These are phyloP conservation scores for Pelochelys cantorii DNA, from an alignment of 2,797 vertebrate genomes.

Conservation along the genomic window DNA sequence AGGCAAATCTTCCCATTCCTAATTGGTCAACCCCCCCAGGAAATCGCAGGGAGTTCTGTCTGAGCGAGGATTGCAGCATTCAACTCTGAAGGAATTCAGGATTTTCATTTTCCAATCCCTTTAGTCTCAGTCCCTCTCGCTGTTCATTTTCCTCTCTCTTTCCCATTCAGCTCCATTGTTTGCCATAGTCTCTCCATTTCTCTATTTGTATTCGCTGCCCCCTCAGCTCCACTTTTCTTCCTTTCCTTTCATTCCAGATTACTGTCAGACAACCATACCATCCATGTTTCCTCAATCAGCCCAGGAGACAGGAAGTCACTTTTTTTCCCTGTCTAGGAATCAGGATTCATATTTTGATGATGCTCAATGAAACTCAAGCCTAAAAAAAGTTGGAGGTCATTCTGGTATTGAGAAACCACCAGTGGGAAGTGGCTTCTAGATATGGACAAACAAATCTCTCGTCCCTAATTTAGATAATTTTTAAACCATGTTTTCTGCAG, in stretches of 20 bases:
- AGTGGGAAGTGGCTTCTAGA: background rate
- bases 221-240: background rate
- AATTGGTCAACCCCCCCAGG: background rate
- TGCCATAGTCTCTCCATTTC: background rate
- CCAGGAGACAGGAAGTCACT: background rate
- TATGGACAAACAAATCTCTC: background rate
- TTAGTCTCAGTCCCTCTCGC: fast-evolving
- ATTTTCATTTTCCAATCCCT: background rate
- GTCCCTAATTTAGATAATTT: background rate
- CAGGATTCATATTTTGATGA: fast-evolving
- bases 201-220: background rate
- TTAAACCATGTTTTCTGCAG: background rate
- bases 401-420: background rate
- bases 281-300: background rate
- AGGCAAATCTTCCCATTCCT: background rate
- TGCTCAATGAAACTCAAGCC: background rate
- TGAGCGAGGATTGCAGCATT: background rate
- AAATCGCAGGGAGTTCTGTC: background rate
- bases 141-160: background rate
- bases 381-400: background rate
- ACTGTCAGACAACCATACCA: background rate
- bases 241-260: background rate
- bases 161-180: background rate
- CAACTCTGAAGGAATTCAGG: background rate
- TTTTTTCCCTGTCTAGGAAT: background rate